A percentile compares a stretch with the other conserved stretches of the same genome.
Conservation (phyloP, 2,888 invertebrate species). For the Spialia ferax region DNA sequence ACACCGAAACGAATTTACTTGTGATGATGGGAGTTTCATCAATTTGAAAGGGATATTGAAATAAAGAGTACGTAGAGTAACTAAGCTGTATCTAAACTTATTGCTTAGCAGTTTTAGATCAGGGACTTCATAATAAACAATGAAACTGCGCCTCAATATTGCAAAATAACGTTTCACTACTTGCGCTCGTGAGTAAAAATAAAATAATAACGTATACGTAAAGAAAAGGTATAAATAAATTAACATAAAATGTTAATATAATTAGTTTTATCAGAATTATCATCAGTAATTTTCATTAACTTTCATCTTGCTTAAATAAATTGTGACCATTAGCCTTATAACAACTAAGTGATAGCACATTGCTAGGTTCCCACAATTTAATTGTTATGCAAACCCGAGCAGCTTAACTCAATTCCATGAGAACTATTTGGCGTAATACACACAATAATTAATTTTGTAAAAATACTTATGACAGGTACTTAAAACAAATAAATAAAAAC, state of each 20-base stretch:
- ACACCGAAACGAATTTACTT: conserved; percentile 19
- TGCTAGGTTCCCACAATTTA: conserved; percentile 57
- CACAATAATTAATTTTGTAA: neutral
- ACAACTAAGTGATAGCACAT: conserved; percentile 40
- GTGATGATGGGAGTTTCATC: conserved; percentile 7
- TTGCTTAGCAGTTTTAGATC: too few species aligned
- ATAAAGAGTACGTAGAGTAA: neutral
- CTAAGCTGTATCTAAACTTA: too few species aligned
- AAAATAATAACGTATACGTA: too few species aligned
- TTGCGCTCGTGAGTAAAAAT: too few species aligned
- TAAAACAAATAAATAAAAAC: too few species aligned
- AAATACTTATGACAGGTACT: neutral
- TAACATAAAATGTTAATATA: too few species aligned
- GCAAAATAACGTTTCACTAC: neutral
- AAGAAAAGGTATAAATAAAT: too few species aligned
- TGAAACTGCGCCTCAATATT: too few species aligned
- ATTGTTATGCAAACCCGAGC: conserved; percentile 47
- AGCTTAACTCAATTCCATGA: conserved; percentile 30
- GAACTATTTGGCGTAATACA: conserved; percentile 21
- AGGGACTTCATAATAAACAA: too few species aligned
- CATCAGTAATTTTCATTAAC: conserved; percentile 2
- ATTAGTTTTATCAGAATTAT: neutral
- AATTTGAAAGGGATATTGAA: conserved; percentile 3
- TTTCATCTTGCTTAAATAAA: conserved; percentile 31
- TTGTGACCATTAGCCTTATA: conserved; percentile 28